Evolutionary conservation across 2,797 vertebrate genomes (phyloP).

Genomic region (Arnoldichthys spilopterus): DNA sequence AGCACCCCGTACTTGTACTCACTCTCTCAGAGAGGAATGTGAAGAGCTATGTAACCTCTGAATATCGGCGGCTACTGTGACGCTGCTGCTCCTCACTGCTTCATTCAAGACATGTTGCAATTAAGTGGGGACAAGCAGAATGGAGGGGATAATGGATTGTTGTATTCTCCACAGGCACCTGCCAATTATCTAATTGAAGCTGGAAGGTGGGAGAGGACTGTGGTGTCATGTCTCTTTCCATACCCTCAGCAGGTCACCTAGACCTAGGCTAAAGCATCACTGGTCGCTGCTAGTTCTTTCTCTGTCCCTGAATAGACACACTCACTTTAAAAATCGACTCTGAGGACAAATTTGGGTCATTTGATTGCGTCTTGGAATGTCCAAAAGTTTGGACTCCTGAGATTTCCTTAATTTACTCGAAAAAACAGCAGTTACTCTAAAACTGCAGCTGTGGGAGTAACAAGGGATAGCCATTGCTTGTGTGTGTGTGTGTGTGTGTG

Average conservation of each 20-base stretch:
- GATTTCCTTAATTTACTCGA: background rate
- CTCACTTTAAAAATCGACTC: background rate
- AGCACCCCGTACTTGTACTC: background rate
- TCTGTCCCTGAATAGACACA: background rate
- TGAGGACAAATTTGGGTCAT: background rate
- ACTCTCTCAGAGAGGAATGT: background rate
- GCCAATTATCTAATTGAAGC: slow-evolving; percentile 73
- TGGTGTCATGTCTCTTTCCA: slow-evolving; percentile 61
- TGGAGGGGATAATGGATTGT: slow-evolving; percentile 67
- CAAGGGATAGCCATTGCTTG: background rate
- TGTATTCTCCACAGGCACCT: slow-evolving; percentile 64
- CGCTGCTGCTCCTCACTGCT: slow-evolving; percentile 26
- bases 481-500: slow-evolving; percentile 5
- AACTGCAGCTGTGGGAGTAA: background rate
- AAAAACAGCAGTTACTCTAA: slow-evolving; percentile 1
- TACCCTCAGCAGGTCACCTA: slow-evolving; percentile 56
- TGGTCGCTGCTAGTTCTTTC: background rate
- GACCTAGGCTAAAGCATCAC: background rate
- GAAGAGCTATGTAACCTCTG: slow-evolving; percentile 13
- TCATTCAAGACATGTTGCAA: slow-evolving; percentile 55
- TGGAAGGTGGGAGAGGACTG: slow-evolving; percentile 60
- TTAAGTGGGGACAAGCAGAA: slow-evolving; percentile 47
- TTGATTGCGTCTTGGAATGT: background rate
- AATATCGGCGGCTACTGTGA: background rate
- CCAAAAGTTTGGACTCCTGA: background rate